phyloP scores from a whole-genome alignment of 2,888 invertebrate genomes.

The Drosophila fulvimacula region DNA sequence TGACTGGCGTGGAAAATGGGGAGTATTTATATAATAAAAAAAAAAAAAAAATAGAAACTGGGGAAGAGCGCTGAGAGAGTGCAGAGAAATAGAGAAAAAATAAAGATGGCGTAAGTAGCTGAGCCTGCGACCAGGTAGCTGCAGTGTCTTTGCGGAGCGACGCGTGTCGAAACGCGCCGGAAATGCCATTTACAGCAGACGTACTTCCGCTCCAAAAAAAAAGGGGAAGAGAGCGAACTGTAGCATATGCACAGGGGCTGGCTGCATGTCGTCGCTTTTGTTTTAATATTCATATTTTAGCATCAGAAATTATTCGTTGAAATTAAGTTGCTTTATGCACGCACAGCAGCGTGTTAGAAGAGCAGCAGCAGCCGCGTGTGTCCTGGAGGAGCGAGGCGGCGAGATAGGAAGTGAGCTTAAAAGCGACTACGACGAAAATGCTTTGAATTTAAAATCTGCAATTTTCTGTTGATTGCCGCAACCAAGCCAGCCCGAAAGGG shows the following conservation, averaged over 20 bases:
- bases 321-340: slow-evolving; percentile 76
- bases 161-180: slow-evolving; percentile 56
- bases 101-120: slow-evolving; percentile 28
- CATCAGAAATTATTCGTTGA: slow-evolving; percentile 76
- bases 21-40: slow-evolving; percentile 49
- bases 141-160: slow-evolving; percentile 27
- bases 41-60: slow-evolving; percentile 30
- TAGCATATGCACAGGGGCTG: slow-evolving; percentile 58
- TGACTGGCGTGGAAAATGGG: slow-evolving; percentile 60
- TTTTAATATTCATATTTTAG: slow-evolving; percentile 79
- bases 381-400: background rate
- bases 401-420: slow-evolving; percentile 59
- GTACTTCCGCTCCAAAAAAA: slow-evolving; percentile 43
- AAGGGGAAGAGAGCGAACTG: slow-evolving; percentile 6
- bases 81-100: background rate
- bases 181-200: slow-evolving; percentile 68
- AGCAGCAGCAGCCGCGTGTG: background rate
- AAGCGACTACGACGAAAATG: slow-evolving; percentile 70
- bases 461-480: slow-evolving; percentile 80
- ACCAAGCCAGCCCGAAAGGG: slow-evolving; percentile 25
- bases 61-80: background rate
- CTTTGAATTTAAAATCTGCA: slow-evolving; percentile 82
- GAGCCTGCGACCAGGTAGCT: slow-evolving; percentile 41
- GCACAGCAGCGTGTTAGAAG: slow-evolving; percentile 34
- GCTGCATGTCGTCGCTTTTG: slow-evolving; percentile 58